phyloP scores from a whole-genome alignment of 35 echinoderm and acorn worm species.

The Amphiura filiformis region DNA sequence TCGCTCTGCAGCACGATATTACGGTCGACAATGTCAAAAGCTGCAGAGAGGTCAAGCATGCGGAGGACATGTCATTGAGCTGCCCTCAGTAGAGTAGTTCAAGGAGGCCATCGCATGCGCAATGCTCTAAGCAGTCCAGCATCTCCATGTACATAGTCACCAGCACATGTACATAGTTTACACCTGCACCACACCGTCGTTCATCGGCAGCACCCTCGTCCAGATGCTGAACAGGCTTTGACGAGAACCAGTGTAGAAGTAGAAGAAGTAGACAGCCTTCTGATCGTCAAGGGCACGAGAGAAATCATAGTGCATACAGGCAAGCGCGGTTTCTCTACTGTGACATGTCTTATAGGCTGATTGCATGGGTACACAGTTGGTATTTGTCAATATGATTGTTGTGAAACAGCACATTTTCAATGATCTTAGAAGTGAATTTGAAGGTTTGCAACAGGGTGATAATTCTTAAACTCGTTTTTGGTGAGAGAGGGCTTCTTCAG shows the following conservation, averaged over 20 bases:
- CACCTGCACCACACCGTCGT: no score
- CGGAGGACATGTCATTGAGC: no score
- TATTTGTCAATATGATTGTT: slow-evolving; percentile 18
- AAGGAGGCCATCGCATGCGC: no score
- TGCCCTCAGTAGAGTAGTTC: no score
- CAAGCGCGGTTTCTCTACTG: slow-evolving; percentile 56
- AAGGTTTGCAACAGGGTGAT: slow-evolving; percentile 31
- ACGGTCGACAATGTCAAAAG: slow-evolving; percentile 61
- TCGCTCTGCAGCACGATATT: neutral
- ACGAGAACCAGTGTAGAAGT: no score
- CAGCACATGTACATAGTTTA: no score
- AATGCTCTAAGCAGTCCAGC: no score
- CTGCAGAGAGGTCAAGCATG: slow-evolving; percentile 48
- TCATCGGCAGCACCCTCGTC: no score
- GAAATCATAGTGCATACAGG: slow-evolving; percentile 44
- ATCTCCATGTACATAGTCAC: no score
- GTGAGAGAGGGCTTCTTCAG: slow-evolving; percentile 24
- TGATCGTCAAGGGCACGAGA: slow-evolving; percentile 32
- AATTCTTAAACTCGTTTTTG: slow-evolving; percentile 34
- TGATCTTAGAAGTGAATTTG: slow-evolving; percentile 34
- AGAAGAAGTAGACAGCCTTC: slow-evolving; percentile 14
- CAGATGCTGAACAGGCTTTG: no score
- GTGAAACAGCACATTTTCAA: slow-evolving; percentile 37
- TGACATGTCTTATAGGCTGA: slow-evolving; percentile 41
- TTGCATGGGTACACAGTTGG: slow-evolving; percentile 28